Conservation (phyloP, 1,140 invertebrate species). For the Stegodyphus dumicola region DNA sequence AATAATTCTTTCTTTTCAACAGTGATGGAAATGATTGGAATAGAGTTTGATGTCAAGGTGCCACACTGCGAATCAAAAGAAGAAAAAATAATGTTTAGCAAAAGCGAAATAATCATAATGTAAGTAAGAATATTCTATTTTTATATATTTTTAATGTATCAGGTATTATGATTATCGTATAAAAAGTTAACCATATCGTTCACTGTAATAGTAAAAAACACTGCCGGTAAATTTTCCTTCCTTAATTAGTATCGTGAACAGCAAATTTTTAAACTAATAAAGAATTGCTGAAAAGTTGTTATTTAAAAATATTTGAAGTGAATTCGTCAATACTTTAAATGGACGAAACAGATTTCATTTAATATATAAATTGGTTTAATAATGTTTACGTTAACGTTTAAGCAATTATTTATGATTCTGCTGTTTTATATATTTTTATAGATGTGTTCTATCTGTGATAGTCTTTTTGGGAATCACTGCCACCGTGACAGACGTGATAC, state of each 20-base stretch:
- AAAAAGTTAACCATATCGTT: background rate
- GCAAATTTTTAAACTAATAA: too few relatives aligned
- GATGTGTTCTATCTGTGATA: background rate
- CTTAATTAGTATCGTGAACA: background rate
- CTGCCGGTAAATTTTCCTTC: background rate
- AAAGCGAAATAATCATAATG: slow-evolving; percentile 20
- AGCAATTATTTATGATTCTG: too few relatives aligned
- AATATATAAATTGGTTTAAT: too few relatives aligned
- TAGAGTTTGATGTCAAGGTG: slow-evolving; percentile 20
- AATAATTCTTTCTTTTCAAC: background rate
- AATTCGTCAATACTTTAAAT: too few relatives aligned
- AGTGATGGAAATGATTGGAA: slow-evolving; percentile 18
- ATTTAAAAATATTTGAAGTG: too few relatives aligned
- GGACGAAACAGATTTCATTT: too few relatives aligned
- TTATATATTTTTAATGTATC: background rate
- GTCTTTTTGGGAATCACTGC: background rate
- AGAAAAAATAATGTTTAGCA: background rate
- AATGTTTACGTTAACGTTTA: too few relatives aligned
- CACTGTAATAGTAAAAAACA: background rate
- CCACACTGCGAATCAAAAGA: slow-evolving; percentile 30
- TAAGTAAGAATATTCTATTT: slow-evolving; percentile 12
- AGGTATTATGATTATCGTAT: too few relatives aligned
- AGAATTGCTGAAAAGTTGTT: too few relatives aligned
- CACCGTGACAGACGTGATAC: slow-evolving; percentile 11
- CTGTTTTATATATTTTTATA: too few relatives aligned